Percentiles rank a stretch among this genome's conserved stretches.
Conservation (phyloP, 2,888 invertebrate genomes). For the Physocephala rufipes region DNA sequence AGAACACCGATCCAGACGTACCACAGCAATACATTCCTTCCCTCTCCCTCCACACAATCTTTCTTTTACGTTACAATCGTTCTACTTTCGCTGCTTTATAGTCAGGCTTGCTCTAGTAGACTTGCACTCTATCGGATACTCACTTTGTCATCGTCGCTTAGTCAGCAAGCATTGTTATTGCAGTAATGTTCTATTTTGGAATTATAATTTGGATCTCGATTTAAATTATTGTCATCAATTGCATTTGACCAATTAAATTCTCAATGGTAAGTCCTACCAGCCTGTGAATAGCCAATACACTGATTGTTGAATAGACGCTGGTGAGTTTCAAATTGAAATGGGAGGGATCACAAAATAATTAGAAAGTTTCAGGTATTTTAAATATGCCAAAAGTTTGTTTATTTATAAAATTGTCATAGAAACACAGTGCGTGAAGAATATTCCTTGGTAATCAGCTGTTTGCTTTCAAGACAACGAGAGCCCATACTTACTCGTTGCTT, state of each 20-base stretch:
- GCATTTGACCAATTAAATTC: neutral
- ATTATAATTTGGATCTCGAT: neutral
- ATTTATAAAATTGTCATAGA: constrained; percentile 34
- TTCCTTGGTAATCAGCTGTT: constrained; percentile 28
- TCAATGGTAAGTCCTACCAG: constrained; percentile 18
- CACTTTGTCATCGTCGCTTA: neutral
- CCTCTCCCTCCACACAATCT: too few relatives aligned
- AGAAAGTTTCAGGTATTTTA: neutral
- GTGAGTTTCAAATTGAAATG: neutral
- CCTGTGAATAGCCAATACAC: neutral
- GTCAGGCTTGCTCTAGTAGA: constrained; percentile 11
- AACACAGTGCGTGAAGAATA: constrained; percentile 22
- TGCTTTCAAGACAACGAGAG: neutral
- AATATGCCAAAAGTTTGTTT: constrained; percentile 32
- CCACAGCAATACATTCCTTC: neutral
- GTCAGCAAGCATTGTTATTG: constrained; percentile 20
- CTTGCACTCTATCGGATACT: neutral
- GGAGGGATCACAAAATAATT: neutral
- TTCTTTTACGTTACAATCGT: constrained; percentile 9
- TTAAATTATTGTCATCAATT: neutral
- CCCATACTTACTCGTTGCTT: too few relatives aligned
- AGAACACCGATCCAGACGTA: neutral
- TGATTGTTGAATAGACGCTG: too few relatives aligned
- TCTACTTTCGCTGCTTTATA: constrained; percentile 27
- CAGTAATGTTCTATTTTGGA: constrained; percentile 29